Base-by-base conservation (phyloP, 2,113 vertebrate species). In the Conger conger region DNA sequence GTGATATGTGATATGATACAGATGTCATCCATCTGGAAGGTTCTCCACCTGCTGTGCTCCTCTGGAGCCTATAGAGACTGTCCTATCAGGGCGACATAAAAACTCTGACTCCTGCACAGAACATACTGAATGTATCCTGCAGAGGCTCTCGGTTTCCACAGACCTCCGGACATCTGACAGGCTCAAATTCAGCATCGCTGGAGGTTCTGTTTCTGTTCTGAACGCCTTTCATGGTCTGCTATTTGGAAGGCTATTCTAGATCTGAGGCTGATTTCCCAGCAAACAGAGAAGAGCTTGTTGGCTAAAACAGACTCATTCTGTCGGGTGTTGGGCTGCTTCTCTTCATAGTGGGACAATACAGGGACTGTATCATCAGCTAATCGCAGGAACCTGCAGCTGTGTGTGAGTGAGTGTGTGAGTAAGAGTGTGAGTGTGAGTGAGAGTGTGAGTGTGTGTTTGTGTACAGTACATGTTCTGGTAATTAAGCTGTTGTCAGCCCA, bases 341-440 rank as follows among this genome's bases (percentile, higher is more conserved):
- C 5, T 73, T 73, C 11, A 73, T 35, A 40, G 17, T 50, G 78
- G 88, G 89, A 81, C 87, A 88, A 81, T 86, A 81, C 53, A 86
- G 15, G 35, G 84, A 78, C 83, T 50, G 86, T 85, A 79, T 81
- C 38, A 83, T 78, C 86, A 87, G 88, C 86, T 88, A 87, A 85
- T 80, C 77, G 87, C 63, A 79, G 17, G 0, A 81, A 35, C 80
- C 82, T 36, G 17, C 76, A 84, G 82, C 80, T 78, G 17, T 1
- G 6, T 16, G 60, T 7, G 35, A 23, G 78, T 36, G 27, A 36
- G 54, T 30, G 63, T 79, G 79, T 83, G 45, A 42, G 82, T 30
- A 54, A 57, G 0, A 57, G 45, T 78, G 1, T 83, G 9, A 1
- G 60, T n/a, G 6, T 68, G 60, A n/a, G 27, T 68, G 60, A 6